Evolutionary conservation across 2,888 invertebrate genomes (phyloP).

Genomic region (Eupithecia centaureata): DNA sequence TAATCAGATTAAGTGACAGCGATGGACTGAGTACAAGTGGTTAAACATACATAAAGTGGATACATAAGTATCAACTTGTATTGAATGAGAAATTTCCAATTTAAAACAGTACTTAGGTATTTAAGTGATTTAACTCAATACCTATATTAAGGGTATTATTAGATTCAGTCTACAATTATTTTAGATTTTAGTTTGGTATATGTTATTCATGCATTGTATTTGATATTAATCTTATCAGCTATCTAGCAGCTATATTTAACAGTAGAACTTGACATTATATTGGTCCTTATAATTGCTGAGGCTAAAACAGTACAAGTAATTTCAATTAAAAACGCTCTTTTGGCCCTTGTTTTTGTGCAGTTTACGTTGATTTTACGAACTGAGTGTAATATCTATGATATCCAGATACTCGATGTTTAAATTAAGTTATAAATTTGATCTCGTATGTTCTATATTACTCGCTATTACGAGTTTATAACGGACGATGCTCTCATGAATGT

Average conservation of each 20-base stretch:
- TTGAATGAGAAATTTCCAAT: slow-evolving; percentile 4
- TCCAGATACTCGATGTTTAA: slow-evolving; percentile 13
- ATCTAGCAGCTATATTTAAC: slow-evolving; percentile 8
- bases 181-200: background rate
- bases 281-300: background rate
- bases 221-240: slow-evolving; percentile 23
- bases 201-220: background rate
- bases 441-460: slow-evolving; percentile 7
- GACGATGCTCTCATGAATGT: slow-evolving; percentile 17
- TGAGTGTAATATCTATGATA: slow-evolving; percentile 23
- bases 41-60: slow-evolving; percentile 12
- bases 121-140: slow-evolving; percentile 13
- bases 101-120: slow-evolving; percentile 8
- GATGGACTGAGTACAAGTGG: slow-evolving; percentile 20
- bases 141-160: slow-evolving; percentile 1
- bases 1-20: slow-evolving; percentile 25
- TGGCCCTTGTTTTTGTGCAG: background rate
- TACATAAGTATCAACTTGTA: slow-evolving; percentile 12
- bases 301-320: background rate
- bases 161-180: slow-evolving; percentile 8
- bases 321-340: background rate
- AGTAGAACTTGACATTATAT: background rate
- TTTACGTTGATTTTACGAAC: background rate
- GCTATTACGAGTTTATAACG: background rate
- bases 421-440: slow-evolving; percentile 28